Conservation (phyloP, 2,797 vertebrate species). For the Danio kyathit region DNA sequence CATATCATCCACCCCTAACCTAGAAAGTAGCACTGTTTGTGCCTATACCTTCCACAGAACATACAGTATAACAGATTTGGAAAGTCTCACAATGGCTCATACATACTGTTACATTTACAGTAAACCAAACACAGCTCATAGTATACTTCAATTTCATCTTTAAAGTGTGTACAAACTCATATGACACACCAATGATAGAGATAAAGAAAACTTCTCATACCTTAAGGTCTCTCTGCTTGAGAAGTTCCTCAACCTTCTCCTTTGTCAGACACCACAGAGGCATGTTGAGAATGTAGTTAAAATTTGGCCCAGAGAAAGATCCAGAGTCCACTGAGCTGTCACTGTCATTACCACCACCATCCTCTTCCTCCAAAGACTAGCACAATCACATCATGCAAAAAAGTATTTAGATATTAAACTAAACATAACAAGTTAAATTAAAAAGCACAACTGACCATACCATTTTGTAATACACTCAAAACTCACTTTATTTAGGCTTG, state of each 20-base stretch:
- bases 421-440: no score
- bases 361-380: constrained; percentile 86
- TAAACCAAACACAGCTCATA: background rate
- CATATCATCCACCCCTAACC: no score
- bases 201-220: constrained; percentile 67
- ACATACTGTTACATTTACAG: background rate
- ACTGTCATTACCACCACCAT: constrained; percentile 85
- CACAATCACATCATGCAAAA: background rate
- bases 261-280: constrained; percentile 96
- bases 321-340: constrained; percentile 89
- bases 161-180: background rate
- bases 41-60: no score
- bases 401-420: background rate
- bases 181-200: background rate
- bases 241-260: constrained; percentile 96
- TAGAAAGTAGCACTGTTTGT: no score
- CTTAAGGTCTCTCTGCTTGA: constrained; percentile 95
- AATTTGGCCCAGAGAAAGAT: constrained; percentile 91
- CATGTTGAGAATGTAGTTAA: constrained; percentile 99
- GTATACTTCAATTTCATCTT: background rate
- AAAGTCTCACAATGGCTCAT: background rate
- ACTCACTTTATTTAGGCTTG: no score
- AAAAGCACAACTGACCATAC: no score
- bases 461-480: no score
- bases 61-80: background rate